Conservation (phyloP, 1,140 invertebrate genomes). For the Anoplolepis gracilipes region DNA sequence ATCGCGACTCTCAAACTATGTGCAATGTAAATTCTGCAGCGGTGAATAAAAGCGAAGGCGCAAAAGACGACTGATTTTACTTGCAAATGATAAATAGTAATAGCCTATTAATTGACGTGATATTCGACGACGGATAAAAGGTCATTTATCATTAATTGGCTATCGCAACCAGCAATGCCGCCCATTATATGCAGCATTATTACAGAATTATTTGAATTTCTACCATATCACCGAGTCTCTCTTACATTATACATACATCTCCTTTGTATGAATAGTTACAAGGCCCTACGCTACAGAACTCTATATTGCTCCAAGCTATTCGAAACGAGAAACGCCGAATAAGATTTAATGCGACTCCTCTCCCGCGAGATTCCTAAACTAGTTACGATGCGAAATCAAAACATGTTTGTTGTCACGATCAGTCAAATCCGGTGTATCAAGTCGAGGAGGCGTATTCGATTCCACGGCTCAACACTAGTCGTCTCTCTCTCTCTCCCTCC, state of each 20-base stretch:
- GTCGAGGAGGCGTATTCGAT: neutral
- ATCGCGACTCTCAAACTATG: neutral
- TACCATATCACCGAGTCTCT: constrained; percentile 14
- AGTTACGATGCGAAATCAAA: constrained; percentile 37
- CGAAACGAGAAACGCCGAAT: constrained; percentile 1
- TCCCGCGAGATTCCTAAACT: neutral
- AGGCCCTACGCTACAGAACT: neutral
- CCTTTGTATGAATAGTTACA: neutral
- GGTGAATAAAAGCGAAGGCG: neutral
- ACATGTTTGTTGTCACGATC: constrained; percentile 7
- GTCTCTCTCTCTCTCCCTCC: neutral
- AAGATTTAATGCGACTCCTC: neutral
- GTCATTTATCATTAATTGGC: neutral
- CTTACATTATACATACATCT: neutral
- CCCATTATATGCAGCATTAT: neutral
- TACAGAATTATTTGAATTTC: constrained; percentile 27
- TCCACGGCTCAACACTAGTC: neutral
- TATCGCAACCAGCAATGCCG: neutral
- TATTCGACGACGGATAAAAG: neutral
- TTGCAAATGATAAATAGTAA: neutral
- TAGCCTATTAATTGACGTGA: neutral
- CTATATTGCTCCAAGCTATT: constrained; percentile 35
- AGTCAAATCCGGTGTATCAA: constrained; percentile 48
- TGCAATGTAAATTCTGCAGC: neutral
- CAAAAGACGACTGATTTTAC: neutral